Percentiles rank a stretch among this genome's conserved stretches.
Evolutionary conservation across 2,888 invertebrate species (phyloP).

Genomic region (Agrochola lychnidis): DNA sequence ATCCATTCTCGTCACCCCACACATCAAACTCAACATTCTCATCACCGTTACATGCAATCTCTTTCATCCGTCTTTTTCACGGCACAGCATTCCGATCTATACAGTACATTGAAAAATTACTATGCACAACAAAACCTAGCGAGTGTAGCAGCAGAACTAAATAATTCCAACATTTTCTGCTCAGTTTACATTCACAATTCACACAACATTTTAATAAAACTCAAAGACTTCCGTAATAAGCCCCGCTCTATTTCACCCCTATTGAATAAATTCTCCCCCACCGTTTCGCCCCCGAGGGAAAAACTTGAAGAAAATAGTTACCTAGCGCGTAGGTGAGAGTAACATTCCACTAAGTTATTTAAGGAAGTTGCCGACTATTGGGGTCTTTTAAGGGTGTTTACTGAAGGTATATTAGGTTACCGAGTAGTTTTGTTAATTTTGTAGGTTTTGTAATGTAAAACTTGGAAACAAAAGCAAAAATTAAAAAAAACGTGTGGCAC

Average conservation of each 20-base stretch:
- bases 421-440: not conserved
- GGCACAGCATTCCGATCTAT: too few relatives aligned
- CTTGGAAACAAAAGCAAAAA: too few relatives aligned
- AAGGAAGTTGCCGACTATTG: conserved; percentile 18
- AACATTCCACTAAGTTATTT: conserved; percentile 53
- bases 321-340: conserved; percentile 42
- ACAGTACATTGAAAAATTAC: too few relatives aligned
- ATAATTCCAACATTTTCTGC: not conserved
- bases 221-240: conserved; percentile 32
- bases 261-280: conserved; percentile 47
- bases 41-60: too few relatives aligned
- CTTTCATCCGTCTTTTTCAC: too few relatives aligned
- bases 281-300: conserved; percentile 17
- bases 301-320: conserved; percentile 35
- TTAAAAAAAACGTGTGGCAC: too few relatives aligned
- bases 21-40: too few relatives aligned
- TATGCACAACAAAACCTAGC: too few relatives aligned
- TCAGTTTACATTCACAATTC: conserved; percentile 5
- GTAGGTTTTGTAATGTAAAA: not conserved
- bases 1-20: too few relatives aligned
- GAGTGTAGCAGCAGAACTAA: not conserved
- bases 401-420: conserved; percentile 16
- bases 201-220: conserved; percentile 24
- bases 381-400: conserved; percentile 29
- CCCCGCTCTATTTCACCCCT: conserved; percentile 39